Evolutionary conservation across 2,113 vertebrate genomes (phyloP).

Genomic region (Sander vitreus): DNA sequence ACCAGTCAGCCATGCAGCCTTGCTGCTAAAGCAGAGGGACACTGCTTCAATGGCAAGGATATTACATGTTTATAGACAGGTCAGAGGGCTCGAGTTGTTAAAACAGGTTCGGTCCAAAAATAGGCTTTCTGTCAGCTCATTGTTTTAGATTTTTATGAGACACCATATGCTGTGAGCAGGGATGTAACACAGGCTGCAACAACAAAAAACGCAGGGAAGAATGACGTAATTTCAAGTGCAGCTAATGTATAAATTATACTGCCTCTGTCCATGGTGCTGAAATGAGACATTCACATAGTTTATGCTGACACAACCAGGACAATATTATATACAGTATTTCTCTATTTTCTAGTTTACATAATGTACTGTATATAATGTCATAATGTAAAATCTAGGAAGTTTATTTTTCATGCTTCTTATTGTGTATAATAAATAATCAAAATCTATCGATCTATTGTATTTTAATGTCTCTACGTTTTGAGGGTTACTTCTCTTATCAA

Average conservation of each 20-base stretch:
- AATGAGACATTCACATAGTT: neutral
- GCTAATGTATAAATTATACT: neutral
- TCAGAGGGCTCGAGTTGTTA: conserved; percentile 31
- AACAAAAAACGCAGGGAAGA: conserved; percentile 6
- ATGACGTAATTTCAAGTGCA: conserved; percentile 10
- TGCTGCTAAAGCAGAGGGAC: conserved; percentile 32
- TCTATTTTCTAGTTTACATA: neutral
- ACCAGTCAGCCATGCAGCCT: conserved; percentile 36
- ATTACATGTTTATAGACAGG: conserved; percentile 32
- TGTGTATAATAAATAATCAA: neutral
- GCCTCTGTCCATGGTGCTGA: conserved; percentile 70
- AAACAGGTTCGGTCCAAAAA: conserved; percentile 45
- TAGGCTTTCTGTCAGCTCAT: conserved; percentile 34
- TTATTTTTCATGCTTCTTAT: neutral
- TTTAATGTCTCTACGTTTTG: neutral
- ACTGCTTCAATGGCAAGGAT: conserved; percentile 12
- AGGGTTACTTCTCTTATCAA: neutral
- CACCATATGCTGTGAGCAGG: conserved; percentile 42
- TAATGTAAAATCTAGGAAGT: too few relatives aligned
- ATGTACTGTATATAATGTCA: neutral
- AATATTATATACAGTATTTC: neutral
- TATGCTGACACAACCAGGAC: neutral
- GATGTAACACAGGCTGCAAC: conserved; percentile 2
- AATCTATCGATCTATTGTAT: neutral
- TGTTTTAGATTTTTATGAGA: conserved; percentile 29